Conservation (phyloP, 1,140 invertebrate genomes). For the Caenorhabditis latens region DNA sequence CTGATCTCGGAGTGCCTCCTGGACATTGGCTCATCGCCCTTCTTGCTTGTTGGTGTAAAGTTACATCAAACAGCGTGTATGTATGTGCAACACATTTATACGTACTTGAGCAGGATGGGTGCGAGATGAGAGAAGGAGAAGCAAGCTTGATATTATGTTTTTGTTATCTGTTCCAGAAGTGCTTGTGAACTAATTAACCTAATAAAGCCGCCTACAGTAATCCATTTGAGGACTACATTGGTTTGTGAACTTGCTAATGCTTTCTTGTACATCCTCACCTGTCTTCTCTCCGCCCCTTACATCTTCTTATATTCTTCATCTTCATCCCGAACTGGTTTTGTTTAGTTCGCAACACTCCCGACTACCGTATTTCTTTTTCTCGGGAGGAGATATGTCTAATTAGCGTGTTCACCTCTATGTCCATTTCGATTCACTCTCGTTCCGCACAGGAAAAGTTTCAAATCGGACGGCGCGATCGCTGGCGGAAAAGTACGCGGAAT, state of each 20-base stretch:
- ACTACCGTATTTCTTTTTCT: conserved; percentile 49
- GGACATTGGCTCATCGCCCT: conserved; percentile 49
- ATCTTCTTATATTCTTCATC: conserved; percentile 11
- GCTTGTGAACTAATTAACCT: neutral
- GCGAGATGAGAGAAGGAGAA: neutral
- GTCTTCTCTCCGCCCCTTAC: neutral
- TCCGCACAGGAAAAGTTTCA: conserved; percentile 37
- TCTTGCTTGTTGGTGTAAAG: conserved; percentile 31
- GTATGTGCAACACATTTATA: conserved; percentile 56
- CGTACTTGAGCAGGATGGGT: conserved; percentile 38
- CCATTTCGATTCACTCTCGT: conserved; percentile 53
- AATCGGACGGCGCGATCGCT: conserved; percentile 23
- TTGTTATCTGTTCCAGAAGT: conserved; percentile 38
- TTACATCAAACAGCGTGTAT: conserved; percentile 56
- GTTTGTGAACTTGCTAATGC: conserved; percentile 47
- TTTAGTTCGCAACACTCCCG: conserved; percentile 53
- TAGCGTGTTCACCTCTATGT: conserved; percentile 50
- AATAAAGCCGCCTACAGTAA: conserved; percentile 19
- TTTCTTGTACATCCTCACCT: conserved; percentile 41
- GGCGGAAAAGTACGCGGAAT: conserved; percentile 33
- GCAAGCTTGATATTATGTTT: neutral
- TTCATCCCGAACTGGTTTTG: conserved; percentile 42
- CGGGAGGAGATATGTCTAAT: conserved; percentile 31
- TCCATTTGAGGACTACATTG: conserved; percentile 9
- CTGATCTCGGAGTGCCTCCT: conserved; percentile 50